A percentile compares a stretch with the other conserved stretches of the same genome.
phyloP scores from a whole-genome alignment of 2,113 vertebrate genomes.

The Myanophis thanlyinensis region DNA sequence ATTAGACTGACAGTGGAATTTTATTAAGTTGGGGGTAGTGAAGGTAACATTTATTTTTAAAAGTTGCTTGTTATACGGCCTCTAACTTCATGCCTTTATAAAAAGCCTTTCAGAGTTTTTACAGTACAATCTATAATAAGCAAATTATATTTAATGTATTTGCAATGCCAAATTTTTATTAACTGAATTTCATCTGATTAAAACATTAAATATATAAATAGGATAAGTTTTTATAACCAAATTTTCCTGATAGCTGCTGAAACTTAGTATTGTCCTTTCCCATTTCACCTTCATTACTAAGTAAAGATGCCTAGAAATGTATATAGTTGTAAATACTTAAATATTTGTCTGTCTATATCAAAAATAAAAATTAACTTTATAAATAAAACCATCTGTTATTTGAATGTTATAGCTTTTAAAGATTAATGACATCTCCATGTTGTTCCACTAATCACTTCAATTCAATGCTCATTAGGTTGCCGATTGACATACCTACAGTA shows the following conservation, averaged over 20 bases:
- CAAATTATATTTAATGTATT: neutral
- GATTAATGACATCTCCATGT: neutral
- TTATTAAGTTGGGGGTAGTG: neutral
- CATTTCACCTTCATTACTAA: neutral
- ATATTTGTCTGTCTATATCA: slow-evolving; percentile 59
- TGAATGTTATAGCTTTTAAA: neutral
- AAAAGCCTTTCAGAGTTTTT: slow-evolving; percentile 28
- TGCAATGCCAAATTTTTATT: neutral
- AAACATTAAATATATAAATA: neutral
- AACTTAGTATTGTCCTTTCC: neutral
- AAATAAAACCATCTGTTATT: neutral
- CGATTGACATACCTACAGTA: neutral
- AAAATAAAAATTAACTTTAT: slow-evolving; percentile 59
- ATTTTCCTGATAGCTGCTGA: slow-evolving; percentile 2
- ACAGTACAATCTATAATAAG: neutral
- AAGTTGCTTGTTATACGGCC: slow-evolving; percentile 1
- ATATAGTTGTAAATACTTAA: slow-evolving; percentile 69
- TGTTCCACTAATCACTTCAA: neutral
- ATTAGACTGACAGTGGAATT: neutral
- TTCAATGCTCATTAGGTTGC: neutral
- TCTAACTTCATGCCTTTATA: neutral
- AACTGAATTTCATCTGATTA: neutral
- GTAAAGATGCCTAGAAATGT: slow-evolving; percentile 41
- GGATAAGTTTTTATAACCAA: neutral
- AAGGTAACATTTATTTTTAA: neutral